Percentiles rank a stretch among this genome's conserved stretches.
phyloP scores from a whole-genome alignment of 2,797 vertebrate genomes.

The Leontocebus nigricollis region DNA sequence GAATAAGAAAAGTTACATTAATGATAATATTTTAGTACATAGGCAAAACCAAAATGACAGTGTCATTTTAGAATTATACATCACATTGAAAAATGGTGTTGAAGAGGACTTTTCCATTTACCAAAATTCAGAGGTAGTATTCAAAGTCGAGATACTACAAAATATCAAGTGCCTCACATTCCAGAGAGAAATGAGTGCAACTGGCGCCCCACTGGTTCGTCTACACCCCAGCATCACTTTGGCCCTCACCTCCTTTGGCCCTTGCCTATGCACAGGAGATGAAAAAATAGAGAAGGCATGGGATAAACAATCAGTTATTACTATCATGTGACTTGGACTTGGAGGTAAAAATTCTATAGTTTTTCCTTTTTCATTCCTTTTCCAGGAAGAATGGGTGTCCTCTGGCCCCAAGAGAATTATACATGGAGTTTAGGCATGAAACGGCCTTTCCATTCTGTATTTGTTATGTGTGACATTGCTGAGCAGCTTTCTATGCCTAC shows the following conservation, averaged over 20 bases:
- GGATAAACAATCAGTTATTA: background rate
- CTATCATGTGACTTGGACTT: background rate
- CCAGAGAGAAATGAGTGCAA: background rate
- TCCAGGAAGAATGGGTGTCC: background rate
- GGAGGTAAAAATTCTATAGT: background rate
- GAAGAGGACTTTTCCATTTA: background rate
- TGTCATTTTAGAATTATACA: background rate
- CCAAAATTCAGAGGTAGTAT: background rate
- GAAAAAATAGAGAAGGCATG: background rate
- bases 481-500: background rate
- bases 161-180: background rate
- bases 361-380: background rate
- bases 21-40: background rate
- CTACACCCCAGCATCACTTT: background rate
- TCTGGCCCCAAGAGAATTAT: background rate
- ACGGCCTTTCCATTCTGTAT: background rate
- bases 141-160: background rate
- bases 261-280: background rate
- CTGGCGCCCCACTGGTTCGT: background rate
- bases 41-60: background rate
- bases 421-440: background rate
- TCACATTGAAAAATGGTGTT: background rate
- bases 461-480: background rate
- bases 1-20: background rate
- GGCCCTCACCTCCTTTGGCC: background rate